These are phyloP conservation scores for Sceloporus undulatus DNA, from an alignment of 2,113 vertebrate genomes.

Conservation along the genomic window DNA sequence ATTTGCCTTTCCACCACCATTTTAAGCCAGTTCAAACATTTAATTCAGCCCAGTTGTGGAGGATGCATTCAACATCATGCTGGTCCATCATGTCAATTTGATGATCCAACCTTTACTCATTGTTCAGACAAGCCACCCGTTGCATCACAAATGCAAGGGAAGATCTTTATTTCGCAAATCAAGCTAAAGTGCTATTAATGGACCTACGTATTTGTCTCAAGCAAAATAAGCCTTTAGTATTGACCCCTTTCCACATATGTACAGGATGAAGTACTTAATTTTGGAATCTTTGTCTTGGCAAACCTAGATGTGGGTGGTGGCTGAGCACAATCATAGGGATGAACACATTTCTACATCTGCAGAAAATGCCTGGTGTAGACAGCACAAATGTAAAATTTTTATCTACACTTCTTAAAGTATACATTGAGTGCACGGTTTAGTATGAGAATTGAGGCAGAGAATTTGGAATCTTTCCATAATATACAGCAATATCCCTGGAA, in stretches of 20 bases:
- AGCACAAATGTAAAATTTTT: not conserved
- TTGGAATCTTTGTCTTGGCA: not conserved
- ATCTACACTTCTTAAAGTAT: conserved; percentile 16
- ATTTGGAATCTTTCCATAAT: conserved; percentile 10
- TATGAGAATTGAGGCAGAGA: not conserved
- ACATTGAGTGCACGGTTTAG: not conserved
- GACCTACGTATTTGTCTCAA: not conserved
- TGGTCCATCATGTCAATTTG: no score
- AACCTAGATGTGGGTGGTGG: not conserved
- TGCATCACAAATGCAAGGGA: no score
- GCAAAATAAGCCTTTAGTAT: not conserved
- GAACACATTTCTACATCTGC: not conserved
- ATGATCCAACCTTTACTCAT: no score
- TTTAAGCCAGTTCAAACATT: no score
- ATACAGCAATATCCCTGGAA: accelerated
- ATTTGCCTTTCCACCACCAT: no score
- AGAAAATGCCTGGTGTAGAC: not conserved
- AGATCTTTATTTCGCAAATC: no score
- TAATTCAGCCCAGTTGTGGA: no score
- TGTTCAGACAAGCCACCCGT: no score
- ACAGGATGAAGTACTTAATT: not conserved
- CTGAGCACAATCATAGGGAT: not conserved
- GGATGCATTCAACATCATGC: no score
- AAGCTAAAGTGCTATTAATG: no score
- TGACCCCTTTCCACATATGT: not conserved